Conservation (phyloP, 2,797 vertebrate species). For the Halcyon smyrnensis region DNA sequence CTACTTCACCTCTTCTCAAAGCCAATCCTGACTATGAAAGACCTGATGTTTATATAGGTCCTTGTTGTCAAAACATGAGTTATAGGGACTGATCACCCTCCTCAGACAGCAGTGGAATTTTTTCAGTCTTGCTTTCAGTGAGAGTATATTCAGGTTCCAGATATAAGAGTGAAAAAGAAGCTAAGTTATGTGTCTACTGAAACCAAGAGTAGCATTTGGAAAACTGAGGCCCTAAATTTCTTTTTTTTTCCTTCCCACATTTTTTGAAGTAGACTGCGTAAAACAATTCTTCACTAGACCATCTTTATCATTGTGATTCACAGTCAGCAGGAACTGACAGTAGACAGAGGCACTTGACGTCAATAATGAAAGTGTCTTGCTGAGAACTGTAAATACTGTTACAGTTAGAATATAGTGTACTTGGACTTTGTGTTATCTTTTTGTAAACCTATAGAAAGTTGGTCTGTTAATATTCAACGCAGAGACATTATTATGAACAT, state of each 20-base stretch:
- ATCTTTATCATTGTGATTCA: not conserved
- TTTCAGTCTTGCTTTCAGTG: not conserved
- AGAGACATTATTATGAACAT: not conserved
- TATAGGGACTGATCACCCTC: not conserved
- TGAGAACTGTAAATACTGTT: not conserved
- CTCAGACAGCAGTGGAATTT: not conserved
- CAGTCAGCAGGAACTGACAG: not conserved
- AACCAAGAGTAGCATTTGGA: not conserved
- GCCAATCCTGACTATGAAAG: not conserved
- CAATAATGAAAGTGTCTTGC: not conserved
- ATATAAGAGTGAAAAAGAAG: not conserved
- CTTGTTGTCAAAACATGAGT: not conserved
- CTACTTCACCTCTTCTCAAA: not conserved
- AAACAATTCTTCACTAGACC: not conserved
- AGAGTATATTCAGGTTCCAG: not conserved
- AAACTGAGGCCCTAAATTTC: not conserved
- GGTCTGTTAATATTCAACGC: not conserved
- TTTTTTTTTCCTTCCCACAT: not conserved
- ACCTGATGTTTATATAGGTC: not conserved
- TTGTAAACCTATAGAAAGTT: not conserved
- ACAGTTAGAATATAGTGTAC: not conserved
- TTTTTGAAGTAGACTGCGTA: not conserved
- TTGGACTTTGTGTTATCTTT: not conserved
- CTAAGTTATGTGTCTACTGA: not conserved
- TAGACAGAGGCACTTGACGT: not conserved